These are phyloP conservation scores for Myxocyprinus asiaticus DNA, from an alignment of 2,113 vertebrate species.

Conservation along the genomic window DNA sequence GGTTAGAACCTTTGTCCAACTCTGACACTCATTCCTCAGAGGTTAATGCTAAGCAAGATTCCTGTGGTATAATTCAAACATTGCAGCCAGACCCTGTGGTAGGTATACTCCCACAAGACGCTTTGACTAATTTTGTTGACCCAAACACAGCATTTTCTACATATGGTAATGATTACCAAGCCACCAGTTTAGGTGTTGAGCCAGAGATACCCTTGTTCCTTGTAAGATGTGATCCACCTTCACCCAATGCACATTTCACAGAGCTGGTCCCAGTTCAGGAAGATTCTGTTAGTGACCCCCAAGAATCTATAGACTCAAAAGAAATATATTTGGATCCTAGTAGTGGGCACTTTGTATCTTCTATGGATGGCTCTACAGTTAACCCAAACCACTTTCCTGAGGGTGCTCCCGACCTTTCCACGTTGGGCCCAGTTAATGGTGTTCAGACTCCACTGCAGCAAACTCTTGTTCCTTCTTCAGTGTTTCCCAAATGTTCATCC, in stretches of 20 bases:
- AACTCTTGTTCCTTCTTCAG: conserved; percentile 51
- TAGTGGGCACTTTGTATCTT: conserved; percentile 61
- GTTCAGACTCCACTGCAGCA: conserved; percentile 57
- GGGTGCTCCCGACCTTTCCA: conserved; percentile 31
- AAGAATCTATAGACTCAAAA: conserved; percentile 51
- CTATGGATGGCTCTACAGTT: conserved; percentile 58
- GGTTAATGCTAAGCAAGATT: conserved; percentile 25
- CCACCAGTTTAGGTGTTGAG: conserved; percentile 54
- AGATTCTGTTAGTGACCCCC: conserved; percentile 42
- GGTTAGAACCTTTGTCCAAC: conserved; percentile 47
- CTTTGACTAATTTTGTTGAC: conserved; percentile 51
- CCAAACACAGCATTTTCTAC: conserved; percentile 52
- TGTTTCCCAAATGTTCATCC: conserved; percentile 57
- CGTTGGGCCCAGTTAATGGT: conserved; percentile 48
- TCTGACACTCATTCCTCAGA: conserved; percentile 19
- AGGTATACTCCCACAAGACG: conserved; percentile 22
- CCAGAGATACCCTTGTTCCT: conserved; percentile 62
- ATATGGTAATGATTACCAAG: conserved; percentile 49
- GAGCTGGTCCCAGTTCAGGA: conserved; percentile 64
- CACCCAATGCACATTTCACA: conserved; percentile 56
- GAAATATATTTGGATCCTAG: conserved; percentile 61
- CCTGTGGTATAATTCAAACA: conserved; percentile 9
- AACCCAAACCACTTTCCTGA: conserved; percentile 60
- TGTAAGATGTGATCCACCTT: conserved; percentile 62
- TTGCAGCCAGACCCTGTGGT: conserved; percentile 21